These are phyloP conservation scores for Otus sunia DNA, from an alignment of 2,113 vertebrate species.

Conservation along the genomic window DNA sequence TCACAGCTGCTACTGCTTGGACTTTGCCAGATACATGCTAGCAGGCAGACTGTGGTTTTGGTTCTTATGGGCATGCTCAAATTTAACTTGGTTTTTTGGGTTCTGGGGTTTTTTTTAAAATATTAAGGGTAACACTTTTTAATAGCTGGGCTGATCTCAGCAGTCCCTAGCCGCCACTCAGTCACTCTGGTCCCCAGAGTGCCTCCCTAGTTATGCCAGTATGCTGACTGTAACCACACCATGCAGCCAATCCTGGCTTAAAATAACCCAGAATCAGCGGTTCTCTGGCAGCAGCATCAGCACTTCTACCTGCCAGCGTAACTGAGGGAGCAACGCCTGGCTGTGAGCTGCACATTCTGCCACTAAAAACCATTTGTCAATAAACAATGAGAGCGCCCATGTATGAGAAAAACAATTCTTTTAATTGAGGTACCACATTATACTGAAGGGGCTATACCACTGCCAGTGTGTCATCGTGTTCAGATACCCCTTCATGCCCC, in stretches of 20 bases:
- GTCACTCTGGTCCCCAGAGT: not conserved
- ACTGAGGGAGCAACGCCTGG: not conserved
- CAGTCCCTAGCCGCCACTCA: not conserved
- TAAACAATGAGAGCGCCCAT: not conserved
- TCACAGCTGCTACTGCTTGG: not conserved
- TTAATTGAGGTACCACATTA: rapidly evolving
- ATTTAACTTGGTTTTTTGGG: not conserved
- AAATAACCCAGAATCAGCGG: constrained; percentile 40
- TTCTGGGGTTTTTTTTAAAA: not conserved
- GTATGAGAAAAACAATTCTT: not conserved
- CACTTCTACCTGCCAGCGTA: not conserved
- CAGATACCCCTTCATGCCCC: not conserved
- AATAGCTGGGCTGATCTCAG: not conserved
- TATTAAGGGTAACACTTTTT: not conserved
- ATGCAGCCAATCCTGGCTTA: constrained; percentile 1
- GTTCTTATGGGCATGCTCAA: rapidly evolving
- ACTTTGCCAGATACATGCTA: not conserved
- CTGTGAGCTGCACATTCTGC: not conserved
- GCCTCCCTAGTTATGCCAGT: not conserved
- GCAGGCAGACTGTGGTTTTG: not conserved
- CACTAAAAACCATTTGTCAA: not conserved
- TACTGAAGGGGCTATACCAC: not conserved
- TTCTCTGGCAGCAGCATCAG: constrained; percentile 23
- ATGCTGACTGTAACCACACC: not conserved
- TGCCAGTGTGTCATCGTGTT: rapidly evolving